Percentiles rank a stretch among this genome's conserved stretches.
phyloP scores from a whole-genome alignment of 2,888 invertebrate genomes.

The Ernsta delagoae region DNA sequence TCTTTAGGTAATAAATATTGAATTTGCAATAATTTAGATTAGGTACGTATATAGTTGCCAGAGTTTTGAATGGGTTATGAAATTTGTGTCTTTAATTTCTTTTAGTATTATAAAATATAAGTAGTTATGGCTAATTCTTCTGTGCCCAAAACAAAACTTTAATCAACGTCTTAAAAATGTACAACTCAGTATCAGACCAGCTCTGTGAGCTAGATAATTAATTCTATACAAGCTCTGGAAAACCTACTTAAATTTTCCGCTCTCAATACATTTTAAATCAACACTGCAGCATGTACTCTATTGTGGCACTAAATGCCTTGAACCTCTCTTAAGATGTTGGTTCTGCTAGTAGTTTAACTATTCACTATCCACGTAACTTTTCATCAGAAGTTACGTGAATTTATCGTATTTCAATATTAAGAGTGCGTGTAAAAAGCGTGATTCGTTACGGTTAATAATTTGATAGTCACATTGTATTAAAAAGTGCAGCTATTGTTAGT shows the following conservation, averaged over 20 bases:
- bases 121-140: too few relatives aligned
- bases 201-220: background rate
- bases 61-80: too few relatives aligned
- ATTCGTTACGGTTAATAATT: background rate
- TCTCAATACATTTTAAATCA: slow-evolving; percentile 16
- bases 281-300: background rate
- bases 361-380: background rate
- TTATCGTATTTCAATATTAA: background rate
- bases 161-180: background rate
- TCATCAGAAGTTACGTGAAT: background rate
- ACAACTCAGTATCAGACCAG: background rate
- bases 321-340: slow-evolving; percentile 2
- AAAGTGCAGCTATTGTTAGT: slow-evolving; percentile 6
- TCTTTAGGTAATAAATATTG: too few relatives aligned
- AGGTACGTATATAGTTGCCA: too few relatives aligned
- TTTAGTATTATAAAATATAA: too few relatives aligned
- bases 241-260: slow-evolving; percentile 8
- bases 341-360: background rate
- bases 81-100: too few relatives aligned
- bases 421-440: too few relatives aligned
- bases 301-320: slow-evolving; percentile 1
- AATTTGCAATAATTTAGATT: too few relatives aligned
- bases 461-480: slow-evolving; percentile 11
- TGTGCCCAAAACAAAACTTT: background rate
- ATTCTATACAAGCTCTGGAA: slow-evolving; percentile 7